Conservation (phyloP, 2,888 invertebrate genomes). For the Pachymerium ferrugineum region DNA sequence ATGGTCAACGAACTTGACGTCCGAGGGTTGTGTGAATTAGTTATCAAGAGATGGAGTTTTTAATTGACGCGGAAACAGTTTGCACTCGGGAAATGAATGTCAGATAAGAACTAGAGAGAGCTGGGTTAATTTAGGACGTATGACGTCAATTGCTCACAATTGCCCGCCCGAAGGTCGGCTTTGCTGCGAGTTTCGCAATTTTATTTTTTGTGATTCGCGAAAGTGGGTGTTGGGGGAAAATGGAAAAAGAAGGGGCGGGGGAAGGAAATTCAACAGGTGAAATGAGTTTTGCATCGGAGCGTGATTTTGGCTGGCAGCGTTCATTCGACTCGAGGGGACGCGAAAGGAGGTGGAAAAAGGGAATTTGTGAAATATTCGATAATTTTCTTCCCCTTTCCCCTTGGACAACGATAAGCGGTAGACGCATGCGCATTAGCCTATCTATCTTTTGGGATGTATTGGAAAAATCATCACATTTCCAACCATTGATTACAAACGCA, state of each 20-base stretch:
- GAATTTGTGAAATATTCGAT: constrained; percentile 4
- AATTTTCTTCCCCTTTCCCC: too few species aligned
- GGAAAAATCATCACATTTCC: constrained; percentile 27
- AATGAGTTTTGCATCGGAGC: constrained; percentile 17
- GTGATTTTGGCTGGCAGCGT: constrained; percentile 3
- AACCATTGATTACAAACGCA: constrained; percentile 5
- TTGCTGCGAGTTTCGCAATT: not conserved
- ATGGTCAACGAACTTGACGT: not conserved
- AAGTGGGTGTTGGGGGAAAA: not conserved
- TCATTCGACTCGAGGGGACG: not conserved
- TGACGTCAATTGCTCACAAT: not conserved
- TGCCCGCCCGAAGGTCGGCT: not conserved
- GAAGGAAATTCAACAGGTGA: constrained; percentile 6
- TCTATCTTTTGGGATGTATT: constrained; percentile 7
- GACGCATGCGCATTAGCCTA: constrained; percentile 10
- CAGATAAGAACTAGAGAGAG: not conserved
- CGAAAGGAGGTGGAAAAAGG: not conserved
- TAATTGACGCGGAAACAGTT: not conserved
- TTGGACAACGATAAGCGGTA: not conserved
- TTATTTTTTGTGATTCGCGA: not conserved
- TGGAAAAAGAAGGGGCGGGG: not conserved
- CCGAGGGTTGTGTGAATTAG: not conserved
- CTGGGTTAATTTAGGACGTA: not conserved
- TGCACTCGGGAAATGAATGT: not conserved
- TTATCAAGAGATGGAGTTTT: not conserved